Evolutionary conservation across 2,888 invertebrate species (phyloP), one percentile per base, ranked within the genome.

Genomic region (Limnephilus rhombicus): DNA sequence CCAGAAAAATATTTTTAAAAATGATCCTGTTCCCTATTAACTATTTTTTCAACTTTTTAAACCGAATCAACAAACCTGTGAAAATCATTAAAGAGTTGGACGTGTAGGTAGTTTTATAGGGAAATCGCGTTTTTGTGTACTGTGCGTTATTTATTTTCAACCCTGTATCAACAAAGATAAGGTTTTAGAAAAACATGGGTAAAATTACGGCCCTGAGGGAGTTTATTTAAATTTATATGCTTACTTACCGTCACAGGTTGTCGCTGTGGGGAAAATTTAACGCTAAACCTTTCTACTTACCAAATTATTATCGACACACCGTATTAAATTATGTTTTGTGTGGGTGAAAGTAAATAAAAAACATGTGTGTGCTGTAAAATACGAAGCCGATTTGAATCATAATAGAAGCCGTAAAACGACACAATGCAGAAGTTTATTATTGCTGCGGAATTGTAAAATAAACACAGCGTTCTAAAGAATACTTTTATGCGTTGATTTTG

Each of bases 151-250:
- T 34, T 89, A 80, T 89, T 80, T 80, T 3, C 31, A 80, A 89
- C 88, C 80, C 88, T 89, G 88, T 89, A 80, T 24, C 31, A 89
- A 89, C 80, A 89, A 31, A 80, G 88, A 89, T 89, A 89, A 89
- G 88, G 80, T 34, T 80, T 80, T 31, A 31, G 37, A 53, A 87
- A 87, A 87, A 87, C 68, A 80, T 80, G 88, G 88, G 31, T 37
- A 34, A 89, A 80, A 80, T 89, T 89, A 89, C 80, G 88, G 80
- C n/a, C 86, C 80, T 13, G 68, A 80, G 88, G 88, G 88, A 80
- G 88, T 89, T 89, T 15, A 89, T 89, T 89, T 89, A 89, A 89
- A 89, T 89, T 89, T 89, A 89, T 80, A 89, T 37, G 88, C 68
- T 89, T 89, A 80, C 80, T 89, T 89, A 89, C 31, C 80, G 80